A percentile compares a stretch with the other conserved stretches of the same genome.
These are phyloP conservation scores for Oreocharis arfaki DNA, from an alignment of 2,113 vertebrate species.

Conservation along the genomic window DNA sequence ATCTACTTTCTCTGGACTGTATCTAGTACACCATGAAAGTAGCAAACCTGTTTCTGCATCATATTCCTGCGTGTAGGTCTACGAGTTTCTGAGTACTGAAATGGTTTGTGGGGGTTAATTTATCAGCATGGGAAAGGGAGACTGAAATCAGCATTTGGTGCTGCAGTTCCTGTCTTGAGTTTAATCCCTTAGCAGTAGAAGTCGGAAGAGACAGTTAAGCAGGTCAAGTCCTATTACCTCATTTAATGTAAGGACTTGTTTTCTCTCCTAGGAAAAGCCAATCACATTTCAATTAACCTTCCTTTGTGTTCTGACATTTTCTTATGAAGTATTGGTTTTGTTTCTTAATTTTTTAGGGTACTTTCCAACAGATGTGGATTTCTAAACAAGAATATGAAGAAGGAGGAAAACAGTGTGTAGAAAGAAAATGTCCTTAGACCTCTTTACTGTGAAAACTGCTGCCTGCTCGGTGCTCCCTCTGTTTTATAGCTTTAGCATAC, in stretches of 20 bases:
- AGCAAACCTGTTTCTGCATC: background rate
- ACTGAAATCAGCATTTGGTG: background rate
- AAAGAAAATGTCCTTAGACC: slow-evolving; percentile 94
- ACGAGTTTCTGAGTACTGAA: background rate
- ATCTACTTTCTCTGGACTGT: background rate
- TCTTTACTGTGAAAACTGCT: slow-evolving; percentile 34
- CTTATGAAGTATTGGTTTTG: background rate
- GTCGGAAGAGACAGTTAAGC: background rate
- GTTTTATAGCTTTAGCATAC: slow-evolving; percentile 81
- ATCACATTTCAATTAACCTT: background rate
- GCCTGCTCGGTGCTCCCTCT: slow-evolving; percentile 56
- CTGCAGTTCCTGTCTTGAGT: background rate
- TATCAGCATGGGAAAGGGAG: background rate
- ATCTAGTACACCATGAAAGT: background rate
- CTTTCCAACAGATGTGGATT: slow-evolving; percentile 99
- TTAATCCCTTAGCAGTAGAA: background rate
- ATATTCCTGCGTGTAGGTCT: background rate
- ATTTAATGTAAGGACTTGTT: background rate
- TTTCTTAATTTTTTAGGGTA: slow-evolving; percentile 77
- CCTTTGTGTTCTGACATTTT: background rate
- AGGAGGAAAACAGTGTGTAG: slow-evolving; percentile 97
- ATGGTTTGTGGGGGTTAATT: background rate
- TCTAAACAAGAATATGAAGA: slow-evolving; percentile 99
- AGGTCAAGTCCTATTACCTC: background rate
- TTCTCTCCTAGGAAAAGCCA: background rate